Evolutionary conservation across 2,888 invertebrate genomes (phyloP), one percentile per base, ranked within the genome.

Genomic region (Spatulosminthurus flaviceps): DNA sequence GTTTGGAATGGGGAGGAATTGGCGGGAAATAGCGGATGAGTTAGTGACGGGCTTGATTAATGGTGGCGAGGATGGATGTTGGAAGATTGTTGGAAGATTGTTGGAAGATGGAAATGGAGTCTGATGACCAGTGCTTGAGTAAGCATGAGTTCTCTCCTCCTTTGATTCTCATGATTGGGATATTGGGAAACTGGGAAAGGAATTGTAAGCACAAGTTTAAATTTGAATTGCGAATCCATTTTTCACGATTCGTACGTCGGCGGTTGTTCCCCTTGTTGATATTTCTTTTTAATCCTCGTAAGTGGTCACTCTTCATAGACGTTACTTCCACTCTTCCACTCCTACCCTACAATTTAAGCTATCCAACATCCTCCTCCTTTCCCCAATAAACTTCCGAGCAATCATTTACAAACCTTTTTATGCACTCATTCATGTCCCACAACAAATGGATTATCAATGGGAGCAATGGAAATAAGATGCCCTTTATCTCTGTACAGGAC

Each of bases 171-270:
- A 21, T 13, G 11, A 64, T 21, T 24, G 21, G 24, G 66, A 66
- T 66, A 24, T 61, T 13, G 61, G 69, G 34, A 19, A 69, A 28
- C 7, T 13, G 7, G 24, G 61, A 51, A 70, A 69, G 60, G 69
- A 51, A 70, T 16, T 34, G 70, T 70, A 67, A 69, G 60, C 60
- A 51, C 67, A 60, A 76, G 21, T 70, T 77, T 77, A 70, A 77
- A 77, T 77, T 77, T 77, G 77, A 77, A 77, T 77, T 43, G 69
- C 42, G 41, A 77, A 60, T 69, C 77, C 77, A 77, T 77, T 77
- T 77, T 77, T 77, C 77, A 60, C 77, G 11, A 66, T 61, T 70
- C 71, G 2, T 13, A 2, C 2, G 51, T 51, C 19, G 51, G 22
- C 1, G n/a, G 19, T 34, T 70, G 11, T 21, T 41, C 26, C 72